Evolutionary conservation across 2,888 invertebrate genomes (phyloP), one percentile per base, ranked within the genome.

Genomic region (Hydroisotoma schaefferi): DNA sequence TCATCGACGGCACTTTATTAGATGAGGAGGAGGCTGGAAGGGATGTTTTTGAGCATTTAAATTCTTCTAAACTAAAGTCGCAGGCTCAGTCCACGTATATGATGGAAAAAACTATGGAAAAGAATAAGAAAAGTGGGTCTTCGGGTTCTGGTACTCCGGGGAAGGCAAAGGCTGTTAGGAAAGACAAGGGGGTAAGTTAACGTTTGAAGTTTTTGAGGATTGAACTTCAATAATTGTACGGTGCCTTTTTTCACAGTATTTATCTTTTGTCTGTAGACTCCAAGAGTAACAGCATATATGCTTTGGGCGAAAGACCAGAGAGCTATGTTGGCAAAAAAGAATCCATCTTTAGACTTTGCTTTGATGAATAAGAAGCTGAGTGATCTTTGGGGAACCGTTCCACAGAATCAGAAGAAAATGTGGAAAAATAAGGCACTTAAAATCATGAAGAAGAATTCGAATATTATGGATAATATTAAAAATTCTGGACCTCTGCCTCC

Each of bases 281-380:
- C 86, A 0, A 81, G 89, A 53, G 87, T 87, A 66, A 92, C 93
- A 0, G 93, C 93, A 0, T 94, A 93, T 77, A 91, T 90, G 85
- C 80, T 93, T 75, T 94, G 92, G 91, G 88, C 92, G 0, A 87
- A 88, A 70, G 89, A 90, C 59, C 79, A 87, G 28, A 81, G 84
- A 53, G 83, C 85, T 66, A 84, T 85, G 75, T 88, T 89, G 0
- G 84, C 85, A 57, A 84, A 88, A 83, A 77, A 77, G 75, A 73
- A 59, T 33, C 68, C 69, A n/a, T 23, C 61, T 38, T 46, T 68
- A 38, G 84, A 92, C 79, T 90, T 91, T 78, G 85, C 88, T 0
- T 84, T 86, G 57, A 86, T 90, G 64, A 90, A 91, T 44, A 88
- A 89, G 73, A 82, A 88, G 10, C 81, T 94, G 12, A 90, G 91